Evolutionary conservation across 2,888 invertebrate genomes (phyloP).

Genomic region (Mythimna albipuncta): DNA sequence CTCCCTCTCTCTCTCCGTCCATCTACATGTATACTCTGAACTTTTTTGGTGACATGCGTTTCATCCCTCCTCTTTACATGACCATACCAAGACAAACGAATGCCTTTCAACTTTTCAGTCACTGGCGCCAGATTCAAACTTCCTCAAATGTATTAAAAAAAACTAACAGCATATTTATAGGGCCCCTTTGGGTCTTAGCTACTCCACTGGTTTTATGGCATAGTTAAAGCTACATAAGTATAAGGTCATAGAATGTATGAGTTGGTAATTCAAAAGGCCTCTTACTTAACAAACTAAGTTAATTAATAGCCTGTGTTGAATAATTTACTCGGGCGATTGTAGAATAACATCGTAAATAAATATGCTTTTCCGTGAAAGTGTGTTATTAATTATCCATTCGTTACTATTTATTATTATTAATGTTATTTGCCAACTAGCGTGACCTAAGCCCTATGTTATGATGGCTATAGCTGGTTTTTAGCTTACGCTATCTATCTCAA

Average conservation of each 20-base stretch:
- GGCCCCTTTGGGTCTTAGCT: too few species aligned
- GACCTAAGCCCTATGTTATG: conserved; percentile 37
- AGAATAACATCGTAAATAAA: conserved; percentile 42
- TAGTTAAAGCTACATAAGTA: not conserved
- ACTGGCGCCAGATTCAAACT: too few species aligned
- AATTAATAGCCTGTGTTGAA: conserved; percentile 18
- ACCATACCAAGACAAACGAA: too few species aligned
- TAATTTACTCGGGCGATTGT: conserved; percentile 28
- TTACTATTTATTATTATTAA: conserved; percentile 48
- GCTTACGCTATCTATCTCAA: conserved; percentile 2
- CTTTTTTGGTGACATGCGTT: too few species aligned
- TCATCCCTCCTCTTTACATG: too few species aligned
- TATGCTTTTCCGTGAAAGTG: conserved; percentile 42
- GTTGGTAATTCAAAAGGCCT: conserved; percentile 2
- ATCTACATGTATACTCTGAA: too few species aligned
- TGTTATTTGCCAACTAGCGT: conserved; percentile 24
- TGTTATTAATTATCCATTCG: conserved; percentile 40
- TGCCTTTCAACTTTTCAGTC: too few species aligned
- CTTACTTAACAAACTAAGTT: conserved; percentile 11
- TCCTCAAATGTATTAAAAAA: too few species aligned
- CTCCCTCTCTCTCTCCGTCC: too few species aligned
- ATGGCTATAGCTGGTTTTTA: conserved; percentile 27
- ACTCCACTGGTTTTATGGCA: not conserved
- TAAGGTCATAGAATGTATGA: not conserved
- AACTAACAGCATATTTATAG: too few species aligned